These are phyloP conservation scores for Thecophora atra DNA, from an alignment of 2,888 invertebrate species.

Conservation along the genomic window DNA sequence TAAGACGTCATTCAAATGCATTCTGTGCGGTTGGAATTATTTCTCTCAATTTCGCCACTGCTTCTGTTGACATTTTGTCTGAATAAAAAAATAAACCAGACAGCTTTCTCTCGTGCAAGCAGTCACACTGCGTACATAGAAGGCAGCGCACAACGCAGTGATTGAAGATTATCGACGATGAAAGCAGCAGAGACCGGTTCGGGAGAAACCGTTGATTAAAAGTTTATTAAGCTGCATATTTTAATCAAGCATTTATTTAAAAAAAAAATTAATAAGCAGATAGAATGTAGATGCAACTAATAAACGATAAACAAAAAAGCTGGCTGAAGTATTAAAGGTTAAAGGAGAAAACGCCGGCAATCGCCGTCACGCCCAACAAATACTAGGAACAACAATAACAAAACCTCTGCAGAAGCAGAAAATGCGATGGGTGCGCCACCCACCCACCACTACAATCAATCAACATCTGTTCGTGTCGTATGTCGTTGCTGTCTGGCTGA, in stretches of 20 bases:
- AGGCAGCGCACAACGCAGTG: background rate
- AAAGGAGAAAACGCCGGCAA: background rate
- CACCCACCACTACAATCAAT: conserved; percentile 6
- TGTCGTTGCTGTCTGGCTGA: conserved; percentile 41
- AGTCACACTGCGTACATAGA: background rate
- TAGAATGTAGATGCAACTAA: conserved; percentile 15
- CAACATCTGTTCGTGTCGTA: conserved; percentile 15
- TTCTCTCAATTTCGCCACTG: no score
- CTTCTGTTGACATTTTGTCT: conserved; percentile 25
- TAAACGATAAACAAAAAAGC: conserved; percentile 28
- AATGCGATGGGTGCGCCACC: conserved; percentile 28
- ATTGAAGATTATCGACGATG: conserved; percentile 16
- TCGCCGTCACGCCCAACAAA: conserved; percentile 30
- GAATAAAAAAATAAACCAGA: conserved; percentile 3
- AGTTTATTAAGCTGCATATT: background rate
- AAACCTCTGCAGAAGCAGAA: conserved; percentile 8
- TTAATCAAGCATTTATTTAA: background rate
- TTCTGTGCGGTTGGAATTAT: no score
- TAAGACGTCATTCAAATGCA: no score
- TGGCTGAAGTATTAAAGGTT: background rate
- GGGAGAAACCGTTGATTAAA: background rate
- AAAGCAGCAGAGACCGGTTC: conserved; percentile 9
- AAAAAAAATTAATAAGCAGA: background rate
- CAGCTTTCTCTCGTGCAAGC: background rate
- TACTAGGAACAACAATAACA: conserved; percentile 12